Percentiles rank a stretch among this genome's conserved stretches.
Conservation (phyloP, 2,888 invertebrate genomes). For the Eupithecia vulgata region DNA sequence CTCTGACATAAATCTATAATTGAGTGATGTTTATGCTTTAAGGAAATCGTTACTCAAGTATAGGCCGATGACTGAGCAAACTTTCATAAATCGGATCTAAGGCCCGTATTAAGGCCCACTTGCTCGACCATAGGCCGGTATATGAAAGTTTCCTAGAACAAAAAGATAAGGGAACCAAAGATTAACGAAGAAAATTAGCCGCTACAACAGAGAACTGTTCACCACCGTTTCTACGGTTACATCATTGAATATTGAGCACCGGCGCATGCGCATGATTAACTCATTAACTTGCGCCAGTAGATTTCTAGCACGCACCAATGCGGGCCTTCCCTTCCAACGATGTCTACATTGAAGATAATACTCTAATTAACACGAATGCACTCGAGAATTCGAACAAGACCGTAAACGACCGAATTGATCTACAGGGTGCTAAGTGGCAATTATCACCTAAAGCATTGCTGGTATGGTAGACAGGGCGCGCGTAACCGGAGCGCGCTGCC, state of each 20-base stretch:
- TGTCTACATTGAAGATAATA: constrained; percentile 9
- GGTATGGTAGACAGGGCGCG: not conserved
- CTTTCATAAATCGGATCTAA: too few relatives aligned
- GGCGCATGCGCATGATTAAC: constrained; percentile 65
- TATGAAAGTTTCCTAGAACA: too few relatives aligned
- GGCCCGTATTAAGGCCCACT: too few relatives aligned
- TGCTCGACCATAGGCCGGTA: too few relatives aligned
- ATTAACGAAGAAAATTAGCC: too few relatives aligned
- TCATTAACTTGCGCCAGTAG: constrained; percentile 55
- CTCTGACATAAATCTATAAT: too few relatives aligned
- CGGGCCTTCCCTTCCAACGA: constrained; percentile 18
- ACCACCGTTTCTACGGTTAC: constrained; percentile 47
- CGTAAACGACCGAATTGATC: not conserved
- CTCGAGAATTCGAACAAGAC: constrained; percentile 1
- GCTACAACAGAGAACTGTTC: constrained; percentile 3
- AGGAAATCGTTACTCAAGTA: too few relatives aligned
- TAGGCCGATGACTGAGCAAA: too few relatives aligned
- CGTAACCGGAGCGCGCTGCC: too few relatives aligned
- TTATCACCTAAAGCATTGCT: not conserved
- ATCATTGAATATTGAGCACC: constrained; percentile 45
- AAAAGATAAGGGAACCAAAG: not conserved
- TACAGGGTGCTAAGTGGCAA: not conserved
- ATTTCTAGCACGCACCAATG: constrained; percentile 53
- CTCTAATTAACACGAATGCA: constrained; percentile 13
- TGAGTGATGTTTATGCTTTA: too few relatives aligned